Evolutionary conservation across 1,140 invertebrate species (phyloP).

Genomic region (Sinonovacula constricta): DNA sequence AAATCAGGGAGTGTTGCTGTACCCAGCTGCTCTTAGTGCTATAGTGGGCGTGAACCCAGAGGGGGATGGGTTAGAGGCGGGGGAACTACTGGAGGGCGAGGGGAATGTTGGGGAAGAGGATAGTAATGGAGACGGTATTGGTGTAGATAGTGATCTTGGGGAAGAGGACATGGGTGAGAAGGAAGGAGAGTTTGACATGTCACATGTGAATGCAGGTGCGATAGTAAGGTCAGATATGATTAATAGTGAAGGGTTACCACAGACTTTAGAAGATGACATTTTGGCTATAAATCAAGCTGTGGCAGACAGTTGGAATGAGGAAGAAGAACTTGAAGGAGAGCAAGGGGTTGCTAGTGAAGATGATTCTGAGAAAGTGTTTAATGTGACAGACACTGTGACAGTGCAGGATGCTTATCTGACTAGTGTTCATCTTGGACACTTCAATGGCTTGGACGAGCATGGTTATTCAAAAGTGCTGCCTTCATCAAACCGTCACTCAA

Average conservation of each 20-base stretch:
- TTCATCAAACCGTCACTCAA: neutral
- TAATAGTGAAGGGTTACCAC: too few relatives aligned
- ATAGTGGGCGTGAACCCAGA: slow-evolving; percentile 20
- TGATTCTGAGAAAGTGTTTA: slow-evolving; percentile 42
- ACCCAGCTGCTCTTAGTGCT: slow-evolving; percentile 34
- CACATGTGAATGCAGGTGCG: too few relatives aligned
- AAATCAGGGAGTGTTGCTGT: slow-evolving; percentile 14
- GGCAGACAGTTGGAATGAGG: neutral
- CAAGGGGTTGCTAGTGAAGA: neutral
- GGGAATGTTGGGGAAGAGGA: slow-evolving; percentile 36
- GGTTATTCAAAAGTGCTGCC: neutral
- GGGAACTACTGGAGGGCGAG: slow-evolving; percentile 25
- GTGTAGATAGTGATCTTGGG: slow-evolving; percentile 3
- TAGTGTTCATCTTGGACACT: slow-evolving; percentile 47
- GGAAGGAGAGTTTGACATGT: too few relatives aligned
- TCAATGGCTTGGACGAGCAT: slow-evolving; percentile 44
- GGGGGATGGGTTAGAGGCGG: too few relatives aligned
- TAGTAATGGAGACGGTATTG: slow-evolving; percentile 17
- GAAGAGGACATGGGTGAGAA: slow-evolving; percentile 10
- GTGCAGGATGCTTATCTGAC: slow-evolving; percentile 43
- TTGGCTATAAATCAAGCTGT: too few relatives aligned
- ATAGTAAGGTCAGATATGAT: too few relatives aligned
- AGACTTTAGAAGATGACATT: too few relatives aligned
- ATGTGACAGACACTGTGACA: slow-evolving; percentile 36
- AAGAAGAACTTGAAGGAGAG: neutral